A percentile compares a stretch with the other conserved stretches of the same genome.
Conservation (phyloP, 1,140 invertebrate species). For the Mizuhopecten yessoensis region DNA sequence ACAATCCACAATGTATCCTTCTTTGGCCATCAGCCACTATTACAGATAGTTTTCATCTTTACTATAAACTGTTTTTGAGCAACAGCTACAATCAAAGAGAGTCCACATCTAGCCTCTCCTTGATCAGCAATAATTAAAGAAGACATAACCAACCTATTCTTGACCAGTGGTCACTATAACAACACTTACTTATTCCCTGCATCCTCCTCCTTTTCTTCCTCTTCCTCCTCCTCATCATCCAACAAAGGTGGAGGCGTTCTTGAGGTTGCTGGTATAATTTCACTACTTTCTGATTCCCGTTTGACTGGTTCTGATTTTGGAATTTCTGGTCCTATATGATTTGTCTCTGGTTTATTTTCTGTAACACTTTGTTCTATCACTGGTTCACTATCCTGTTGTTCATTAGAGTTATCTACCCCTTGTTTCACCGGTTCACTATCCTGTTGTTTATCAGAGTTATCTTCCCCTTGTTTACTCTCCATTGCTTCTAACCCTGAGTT, state of each 20-base stretch:
- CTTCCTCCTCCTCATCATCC: conserved; percentile 66
- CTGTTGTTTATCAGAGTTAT: background rate
- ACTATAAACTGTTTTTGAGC: too few species aligned
- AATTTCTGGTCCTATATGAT: background rate
- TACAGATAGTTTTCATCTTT: too few species aligned
- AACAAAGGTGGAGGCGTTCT: conserved; percentile 70
- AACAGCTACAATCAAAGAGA: too few species aligned
- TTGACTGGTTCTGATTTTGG: background rate
- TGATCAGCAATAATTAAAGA: background rate
- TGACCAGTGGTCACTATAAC: background rate
- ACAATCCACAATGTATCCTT: too few species aligned
- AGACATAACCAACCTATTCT: too few species aligned
- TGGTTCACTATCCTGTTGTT: background rate
- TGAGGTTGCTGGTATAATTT: background rate
- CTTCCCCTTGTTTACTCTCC: background rate
- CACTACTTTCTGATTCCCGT: background rate
- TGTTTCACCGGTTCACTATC: background rate
- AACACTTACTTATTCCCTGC: conserved; percentile 48
- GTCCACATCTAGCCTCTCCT: too few species aligned
- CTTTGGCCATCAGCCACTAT: too few species aligned
- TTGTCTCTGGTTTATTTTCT: background rate
- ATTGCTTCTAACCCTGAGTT: background rate
- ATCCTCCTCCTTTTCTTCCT: conserved; percentile 59
- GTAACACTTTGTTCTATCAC: background rate
- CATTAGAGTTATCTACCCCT: background rate